Percentiles rank a stretch among this genome's conserved stretches.
These are phyloP conservation scores for Neotoma lepida DNA, from an alignment of 2,113 vertebrate genomes.

Conservation along the genomic window DNA sequence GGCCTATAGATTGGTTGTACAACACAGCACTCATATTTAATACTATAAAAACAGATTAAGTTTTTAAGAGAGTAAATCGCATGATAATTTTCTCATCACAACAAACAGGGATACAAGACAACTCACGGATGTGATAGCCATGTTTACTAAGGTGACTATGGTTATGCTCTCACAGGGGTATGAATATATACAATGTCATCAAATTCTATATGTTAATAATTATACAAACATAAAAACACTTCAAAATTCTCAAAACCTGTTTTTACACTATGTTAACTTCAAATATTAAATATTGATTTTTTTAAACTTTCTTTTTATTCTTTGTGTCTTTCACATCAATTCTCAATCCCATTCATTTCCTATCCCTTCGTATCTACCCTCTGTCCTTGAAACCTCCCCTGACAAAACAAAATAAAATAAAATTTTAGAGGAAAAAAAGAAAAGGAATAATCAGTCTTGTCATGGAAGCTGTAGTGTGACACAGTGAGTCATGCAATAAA, in stretches of 20 bases:
- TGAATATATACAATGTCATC: neutral
- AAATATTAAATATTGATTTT: neutral
- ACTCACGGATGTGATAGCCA: neutral
- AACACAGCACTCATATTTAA: neutral
- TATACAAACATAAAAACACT: neutral
- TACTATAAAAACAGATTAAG: neutral
- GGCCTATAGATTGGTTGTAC: neutral
- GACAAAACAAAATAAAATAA: no score
- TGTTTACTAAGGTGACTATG: neutral
- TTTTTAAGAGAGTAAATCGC: neutral
- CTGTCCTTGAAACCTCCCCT: no score
- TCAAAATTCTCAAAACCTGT: neutral
- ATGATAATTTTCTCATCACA: neutral
- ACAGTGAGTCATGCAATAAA: no score
- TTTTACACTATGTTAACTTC: neutral
- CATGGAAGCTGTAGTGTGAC: no score
- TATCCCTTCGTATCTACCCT: no score
- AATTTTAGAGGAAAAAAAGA: no score
- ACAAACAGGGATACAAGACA: neutral
- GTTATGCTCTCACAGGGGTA: neutral
- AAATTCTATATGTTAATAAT: neutral
- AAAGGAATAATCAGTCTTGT: no score
- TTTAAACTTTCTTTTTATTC: neutral
- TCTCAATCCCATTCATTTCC: no score
- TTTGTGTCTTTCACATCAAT: no score